A percentile compares a stretch with the other conserved stretches of the same genome.
These are phyloP conservation scores for Antheraea yamamai DNA, from an alignment of 2,888 invertebrate genomes.

Conservation along the genomic window DNA sequence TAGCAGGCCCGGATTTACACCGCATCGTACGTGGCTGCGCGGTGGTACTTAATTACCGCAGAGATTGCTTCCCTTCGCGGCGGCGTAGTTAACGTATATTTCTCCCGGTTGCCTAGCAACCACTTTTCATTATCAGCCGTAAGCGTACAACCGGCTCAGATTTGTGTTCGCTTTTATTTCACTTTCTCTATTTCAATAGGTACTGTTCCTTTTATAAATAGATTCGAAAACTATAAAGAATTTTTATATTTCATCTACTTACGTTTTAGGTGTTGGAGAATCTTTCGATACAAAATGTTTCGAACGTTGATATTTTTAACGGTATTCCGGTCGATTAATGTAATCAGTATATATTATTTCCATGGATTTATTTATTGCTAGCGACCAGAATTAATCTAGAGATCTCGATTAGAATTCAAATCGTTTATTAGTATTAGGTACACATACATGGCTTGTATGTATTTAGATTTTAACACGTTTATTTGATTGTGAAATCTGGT, in stretches of 20 bases:
- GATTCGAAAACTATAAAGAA: neutral
- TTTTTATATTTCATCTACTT: neutral
- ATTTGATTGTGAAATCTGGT: neutral
- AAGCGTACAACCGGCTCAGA: neutral
- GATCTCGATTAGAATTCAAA: no score
- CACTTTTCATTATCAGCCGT: slow-evolving; percentile 39
- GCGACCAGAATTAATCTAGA: no score
- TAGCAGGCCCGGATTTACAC: slow-evolving; percentile 69
- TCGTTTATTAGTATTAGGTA: no score
- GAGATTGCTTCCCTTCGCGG: slow-evolving; percentile 63
- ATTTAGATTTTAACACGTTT: neutral
- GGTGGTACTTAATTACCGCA: slow-evolving; percentile 69
- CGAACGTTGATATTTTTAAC: no score
- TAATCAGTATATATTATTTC: no score
- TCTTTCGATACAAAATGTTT: neutral
- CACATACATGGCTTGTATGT: neutral
- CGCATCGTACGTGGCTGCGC: slow-evolving; percentile 43
- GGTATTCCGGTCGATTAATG: no score
- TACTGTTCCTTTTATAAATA: neutral
- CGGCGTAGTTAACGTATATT: slow-evolving; percentile 47
- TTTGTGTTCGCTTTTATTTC: slow-evolving; percentile 2
- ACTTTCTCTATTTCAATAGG: neutral
- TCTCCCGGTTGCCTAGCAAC: slow-evolving; percentile 34
- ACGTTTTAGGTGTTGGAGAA: neutral
- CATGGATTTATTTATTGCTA: no score